Conservation (phyloP, 2,888 invertebrate genomes). For the Linnaemya vulpina region DNA sequence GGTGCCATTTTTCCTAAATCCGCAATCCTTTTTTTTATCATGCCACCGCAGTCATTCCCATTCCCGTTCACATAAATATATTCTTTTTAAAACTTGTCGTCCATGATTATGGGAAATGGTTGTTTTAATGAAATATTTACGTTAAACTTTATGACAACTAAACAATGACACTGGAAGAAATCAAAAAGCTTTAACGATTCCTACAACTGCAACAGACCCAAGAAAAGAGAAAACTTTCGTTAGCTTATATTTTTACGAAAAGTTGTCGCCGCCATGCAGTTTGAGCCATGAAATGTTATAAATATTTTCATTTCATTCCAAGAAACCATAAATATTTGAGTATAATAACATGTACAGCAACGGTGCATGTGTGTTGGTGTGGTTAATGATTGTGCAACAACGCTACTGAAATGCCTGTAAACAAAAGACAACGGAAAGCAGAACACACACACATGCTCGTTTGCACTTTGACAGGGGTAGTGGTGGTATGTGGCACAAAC, state of each 20-base stretch:
- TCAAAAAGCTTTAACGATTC: neutral
- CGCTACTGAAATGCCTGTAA: conserved; percentile 2
- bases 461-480: neutral
- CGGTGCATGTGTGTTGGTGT: conserved; percentile 15
- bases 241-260: conserved; percentile 6
- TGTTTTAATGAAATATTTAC: conserved; percentile 40
- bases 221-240: conserved; percentile 50
- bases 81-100: neutral
- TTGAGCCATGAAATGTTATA: conserved; percentile 51
- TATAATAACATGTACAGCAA: conserved; percentile 10
- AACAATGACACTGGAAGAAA: conserved; percentile 51
- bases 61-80: neutral
- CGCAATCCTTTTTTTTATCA: neutral
- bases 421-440: conserved; percentile 18
- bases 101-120: conserved; percentile 15
- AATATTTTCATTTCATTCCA: conserved; percentile 32
- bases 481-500: conserved; percentile 79
- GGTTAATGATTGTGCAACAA: conserved; percentile 38
- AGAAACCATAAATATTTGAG: conserved; percentile 44
- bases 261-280: neutral
- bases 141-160: conserved; percentile 59
- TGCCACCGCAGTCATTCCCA: neutral
- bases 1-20: neutral
- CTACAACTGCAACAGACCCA: neutral
- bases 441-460: neutral